These are phyloP conservation scores for Drosophila repleta DNA, from an alignment of 1,140 invertebrate genomes.

Conservation along the genomic window DNA sequence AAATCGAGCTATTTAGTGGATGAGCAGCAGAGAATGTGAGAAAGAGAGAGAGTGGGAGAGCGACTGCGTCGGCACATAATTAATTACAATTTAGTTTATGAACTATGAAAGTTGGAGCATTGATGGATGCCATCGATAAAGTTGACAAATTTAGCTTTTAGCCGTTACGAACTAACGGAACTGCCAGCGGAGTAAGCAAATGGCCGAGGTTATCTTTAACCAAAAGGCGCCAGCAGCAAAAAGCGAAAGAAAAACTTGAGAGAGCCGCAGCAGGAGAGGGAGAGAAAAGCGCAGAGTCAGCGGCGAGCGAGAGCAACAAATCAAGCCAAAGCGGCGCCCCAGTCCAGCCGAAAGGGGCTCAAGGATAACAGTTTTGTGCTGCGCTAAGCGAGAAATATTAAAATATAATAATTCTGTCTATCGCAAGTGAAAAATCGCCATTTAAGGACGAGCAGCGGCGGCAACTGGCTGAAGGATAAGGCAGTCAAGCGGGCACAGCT, in stretches of 20 bases:
- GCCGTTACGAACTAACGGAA: conserved; percentile 31
- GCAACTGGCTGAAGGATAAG: conserved; percentile 28
- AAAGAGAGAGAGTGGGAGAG: background rate
- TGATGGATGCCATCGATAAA: conserved; percentile 71
- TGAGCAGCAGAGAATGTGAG: background rate
- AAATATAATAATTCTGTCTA: conserved; percentile 77
- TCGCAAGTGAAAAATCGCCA: conserved; percentile 71
- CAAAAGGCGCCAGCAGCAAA: conserved; percentile 35
- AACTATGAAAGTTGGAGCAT: conserved; percentile 57
- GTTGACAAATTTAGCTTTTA: conserved; percentile 72
- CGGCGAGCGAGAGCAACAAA: conserved; percentile 48
- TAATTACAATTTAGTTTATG: conserved; percentile 81
- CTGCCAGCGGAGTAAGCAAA: conserved; percentile 25
- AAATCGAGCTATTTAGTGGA: conserved; percentile 65
- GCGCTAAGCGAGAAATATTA: conserved; percentile 75
- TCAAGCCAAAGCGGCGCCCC: conserved; percentile 36
- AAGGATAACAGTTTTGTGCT: conserved; percentile 50
- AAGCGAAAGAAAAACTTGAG: conserved; percentile 6
- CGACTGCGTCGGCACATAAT: conserved; percentile 62
- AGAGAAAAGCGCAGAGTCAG: conserved; percentile 37
- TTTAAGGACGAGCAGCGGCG: conserved; percentile 57
- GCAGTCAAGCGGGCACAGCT: conserved; percentile 59
- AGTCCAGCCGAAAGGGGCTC: conserved; percentile 21
- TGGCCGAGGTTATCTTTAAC: conserved; percentile 24
- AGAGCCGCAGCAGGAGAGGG: background rate